These are phyloP conservation scores for Lemur catta DNA, from an alignment of 2,797 vertebrate genomes.

Conservation along the genomic window DNA sequence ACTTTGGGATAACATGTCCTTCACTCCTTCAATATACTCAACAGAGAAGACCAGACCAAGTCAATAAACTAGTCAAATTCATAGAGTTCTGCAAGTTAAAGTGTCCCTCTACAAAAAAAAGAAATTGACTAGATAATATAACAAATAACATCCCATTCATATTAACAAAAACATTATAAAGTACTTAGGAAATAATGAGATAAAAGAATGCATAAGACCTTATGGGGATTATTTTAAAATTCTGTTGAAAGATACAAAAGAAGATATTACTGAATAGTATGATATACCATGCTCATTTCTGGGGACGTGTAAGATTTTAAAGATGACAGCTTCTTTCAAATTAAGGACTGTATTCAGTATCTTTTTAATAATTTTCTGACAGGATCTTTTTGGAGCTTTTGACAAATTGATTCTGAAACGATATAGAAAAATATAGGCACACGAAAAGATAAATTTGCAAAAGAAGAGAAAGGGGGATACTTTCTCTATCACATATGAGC, in stretches of 20 bases:
- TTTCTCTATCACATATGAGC: not conserved
- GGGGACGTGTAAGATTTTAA: not conserved
- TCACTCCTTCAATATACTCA: not conserved
- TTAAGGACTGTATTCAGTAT: not conserved
- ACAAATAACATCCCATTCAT: not conserved
- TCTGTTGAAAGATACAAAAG: not conserved
- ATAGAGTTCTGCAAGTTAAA: not conserved
- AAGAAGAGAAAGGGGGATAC: not conserved
- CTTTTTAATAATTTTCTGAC: not conserved
- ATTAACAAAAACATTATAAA: not conserved
- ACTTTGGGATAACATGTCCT: no score
- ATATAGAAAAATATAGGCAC: not conserved
- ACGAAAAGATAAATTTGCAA: not conserved
- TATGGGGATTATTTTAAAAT: not conserved
- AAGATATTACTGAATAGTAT: not conserved
- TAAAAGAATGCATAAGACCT: not conserved
- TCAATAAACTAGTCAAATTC: not conserved
- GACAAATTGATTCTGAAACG: not conserved
- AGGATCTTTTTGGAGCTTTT: not conserved
- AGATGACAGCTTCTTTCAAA: not conserved
- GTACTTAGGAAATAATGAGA: not conserved
- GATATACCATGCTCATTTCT: not conserved
- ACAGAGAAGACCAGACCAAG: not conserved
- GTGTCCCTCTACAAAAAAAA: not conserved
- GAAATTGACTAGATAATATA: not conserved